phyloP scores from a whole-genome alignment of 2,888 invertebrate species.

The Macropis europaea region DNA sequence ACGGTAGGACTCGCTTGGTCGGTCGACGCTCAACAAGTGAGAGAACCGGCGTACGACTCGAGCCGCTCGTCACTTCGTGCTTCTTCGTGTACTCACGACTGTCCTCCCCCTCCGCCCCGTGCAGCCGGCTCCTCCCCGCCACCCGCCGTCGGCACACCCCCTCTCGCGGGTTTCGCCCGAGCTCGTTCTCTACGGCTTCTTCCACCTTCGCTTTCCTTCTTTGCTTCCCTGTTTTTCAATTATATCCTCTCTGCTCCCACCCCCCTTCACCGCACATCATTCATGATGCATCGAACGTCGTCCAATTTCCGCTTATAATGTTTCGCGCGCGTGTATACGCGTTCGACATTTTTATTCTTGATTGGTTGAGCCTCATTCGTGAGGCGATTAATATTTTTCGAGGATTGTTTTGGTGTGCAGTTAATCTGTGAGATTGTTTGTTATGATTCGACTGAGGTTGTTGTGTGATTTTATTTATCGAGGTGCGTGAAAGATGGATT shows the following conservation, averaged over 20 bases:
- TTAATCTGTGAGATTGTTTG: no score
- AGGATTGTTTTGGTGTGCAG: no score
- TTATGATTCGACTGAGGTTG: no score
- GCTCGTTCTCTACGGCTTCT: not conserved
- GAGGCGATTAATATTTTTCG: no score
- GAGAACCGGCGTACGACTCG: constrained; percentile 67
- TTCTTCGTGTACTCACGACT: constrained; percentile 55
- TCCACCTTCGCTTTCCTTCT: not conserved
- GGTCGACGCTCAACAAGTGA: constrained; percentile 79
- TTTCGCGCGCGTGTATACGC: constrained; percentile 16
- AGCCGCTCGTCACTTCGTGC: constrained; percentile 51
- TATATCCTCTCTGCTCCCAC: not conserved
- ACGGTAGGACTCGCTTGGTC: constrained; percentile 68
- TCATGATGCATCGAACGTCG: constrained; percentile 21
- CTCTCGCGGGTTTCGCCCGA: constrained; percentile 35
- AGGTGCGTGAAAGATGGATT: no score
- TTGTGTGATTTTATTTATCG: no score
- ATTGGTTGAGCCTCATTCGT: no score
- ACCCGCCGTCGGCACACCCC: constrained; percentile 16
- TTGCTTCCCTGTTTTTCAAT: not conserved
- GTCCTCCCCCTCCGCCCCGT: constrained; percentile 20
- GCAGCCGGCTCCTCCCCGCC: constrained; percentile 44
- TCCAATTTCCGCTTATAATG: constrained; percentile 36
- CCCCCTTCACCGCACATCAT: constrained; percentile 21
- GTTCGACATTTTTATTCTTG: not conserved